Conservation (phyloP, 92 coral and sea anemone genomes). For the Palythoa caribaeorum region DNA sequence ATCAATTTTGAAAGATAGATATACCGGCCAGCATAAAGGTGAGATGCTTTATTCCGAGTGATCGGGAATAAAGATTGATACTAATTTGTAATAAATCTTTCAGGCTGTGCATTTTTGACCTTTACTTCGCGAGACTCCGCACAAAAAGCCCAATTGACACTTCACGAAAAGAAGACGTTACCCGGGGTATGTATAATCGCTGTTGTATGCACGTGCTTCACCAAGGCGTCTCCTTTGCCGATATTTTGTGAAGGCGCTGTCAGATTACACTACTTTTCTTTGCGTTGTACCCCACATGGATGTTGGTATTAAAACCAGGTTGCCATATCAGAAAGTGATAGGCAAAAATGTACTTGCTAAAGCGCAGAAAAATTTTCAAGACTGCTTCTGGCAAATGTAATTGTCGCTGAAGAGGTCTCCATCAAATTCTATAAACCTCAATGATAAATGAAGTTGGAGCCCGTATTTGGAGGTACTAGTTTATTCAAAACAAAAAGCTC, state of each 20-base stretch:
- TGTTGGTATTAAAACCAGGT: too few species aligned
- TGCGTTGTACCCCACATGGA: too few species aligned
- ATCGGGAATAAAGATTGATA: background rate
- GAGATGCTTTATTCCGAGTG: background rate
- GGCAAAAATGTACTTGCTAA: too few species aligned
- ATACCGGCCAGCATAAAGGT: slow-evolving; percentile 96
- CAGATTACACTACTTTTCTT: background rate
- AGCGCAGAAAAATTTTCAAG: too few species aligned
- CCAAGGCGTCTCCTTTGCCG: slow-evolving; percentile 5
- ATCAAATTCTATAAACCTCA: background rate
- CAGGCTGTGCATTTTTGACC: slow-evolving; percentile 99
- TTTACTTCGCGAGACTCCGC: slow-evolving; percentile 88
- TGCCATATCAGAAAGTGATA: too few species aligned
- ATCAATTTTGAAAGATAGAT: slow-evolving; percentile 92
- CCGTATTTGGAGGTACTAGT: background rate
- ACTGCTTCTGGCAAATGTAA: background rate
- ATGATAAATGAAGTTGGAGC: background rate
- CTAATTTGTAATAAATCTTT: slow-evolving; percentile 5
- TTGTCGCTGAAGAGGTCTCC: background rate
- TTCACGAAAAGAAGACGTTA: slow-evolving; percentile 94
- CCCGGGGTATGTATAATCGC: slow-evolving; percentile 85
- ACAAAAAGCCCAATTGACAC: slow-evolving; percentile 81
- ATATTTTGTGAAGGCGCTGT: slow-evolving; percentile 10
- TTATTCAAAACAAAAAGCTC: background rate
- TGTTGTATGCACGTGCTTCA: slow-evolving; percentile 12